These are phyloP conservation scores for Regulus satrapa DNA, from an alignment of 2,113 vertebrate species.

Conservation along the genomic window DNA sequence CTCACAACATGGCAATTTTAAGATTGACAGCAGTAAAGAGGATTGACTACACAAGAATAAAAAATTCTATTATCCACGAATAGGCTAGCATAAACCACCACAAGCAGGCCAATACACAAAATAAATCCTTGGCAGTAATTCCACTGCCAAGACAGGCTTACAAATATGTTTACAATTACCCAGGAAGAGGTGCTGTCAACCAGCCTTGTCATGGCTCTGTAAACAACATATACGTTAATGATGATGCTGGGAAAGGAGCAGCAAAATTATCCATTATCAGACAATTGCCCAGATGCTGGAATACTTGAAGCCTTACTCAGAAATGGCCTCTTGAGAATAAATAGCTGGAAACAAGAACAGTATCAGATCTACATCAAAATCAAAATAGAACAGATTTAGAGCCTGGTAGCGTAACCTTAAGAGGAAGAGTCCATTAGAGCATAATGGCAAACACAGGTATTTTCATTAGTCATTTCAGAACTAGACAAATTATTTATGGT, in stretches of 20 bases:
- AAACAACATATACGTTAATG: background rate
- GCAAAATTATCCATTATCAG: background rate
- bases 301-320: background rate
- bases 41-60: background rate
- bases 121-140: background rate
- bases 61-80: background rate
- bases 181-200: background rate
- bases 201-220: background rate
- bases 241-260: background rate
- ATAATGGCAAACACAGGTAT: background rate
- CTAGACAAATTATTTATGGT: background rate
- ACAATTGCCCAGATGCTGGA: background rate
- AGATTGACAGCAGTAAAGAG: background rate
- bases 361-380: background rate
- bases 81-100: background rate
- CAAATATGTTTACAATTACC: background rate
- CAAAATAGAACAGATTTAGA: background rate
- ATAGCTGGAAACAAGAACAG: background rate
- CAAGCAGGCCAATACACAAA: background rate
- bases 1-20: background rate
- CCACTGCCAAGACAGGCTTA: background rate
- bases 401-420: background rate
- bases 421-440: background rate
- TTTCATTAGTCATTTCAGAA: background rate
- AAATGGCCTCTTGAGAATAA: background rate